phyloP scores from a whole-genome alignment of 2,797 vertebrate genomes.

The Galagoides demidoff region DNA sequence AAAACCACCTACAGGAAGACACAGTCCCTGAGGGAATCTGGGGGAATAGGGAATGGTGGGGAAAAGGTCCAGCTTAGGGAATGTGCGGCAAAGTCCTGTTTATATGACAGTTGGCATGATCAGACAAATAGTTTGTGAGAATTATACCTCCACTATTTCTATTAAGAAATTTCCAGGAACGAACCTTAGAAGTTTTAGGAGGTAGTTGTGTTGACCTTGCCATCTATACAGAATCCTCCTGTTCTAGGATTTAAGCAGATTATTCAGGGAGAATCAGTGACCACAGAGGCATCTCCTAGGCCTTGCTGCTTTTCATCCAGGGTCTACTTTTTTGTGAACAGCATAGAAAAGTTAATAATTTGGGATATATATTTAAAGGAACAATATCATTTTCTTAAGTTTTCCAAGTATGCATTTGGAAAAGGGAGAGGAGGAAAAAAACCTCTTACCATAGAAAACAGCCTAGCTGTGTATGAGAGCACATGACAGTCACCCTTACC shows the following conservation, averaged over 20 bases:
- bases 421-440: conserved; percentile 7
- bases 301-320: background rate
- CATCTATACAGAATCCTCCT: background rate
- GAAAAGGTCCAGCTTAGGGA: background rate
- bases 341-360: background rate
- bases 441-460: background rate
- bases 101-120: background rate
- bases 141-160: background rate
- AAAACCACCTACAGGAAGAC: background rate
- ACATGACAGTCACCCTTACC: background rate
- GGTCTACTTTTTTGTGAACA: background rate
- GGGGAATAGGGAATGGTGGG: background rate
- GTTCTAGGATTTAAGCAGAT: background rate
- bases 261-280: background rate
- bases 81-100: background rate
- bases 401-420: conserved; percentile 1
- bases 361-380: conserved; percentile 4
- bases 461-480: background rate
- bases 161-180: conserved; percentile 2
- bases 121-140: background rate
- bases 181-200: background rate
- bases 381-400: background rate
- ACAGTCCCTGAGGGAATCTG: background rate
- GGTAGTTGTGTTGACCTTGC: background rate
- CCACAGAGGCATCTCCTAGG: background rate